Percentiles rank a stretch among this genome's conserved stretches.
These are phyloP conservation scores for Philaethria dido DNA, from an alignment of 2,888 invertebrate species.

Conservation along the genomic window DNA sequence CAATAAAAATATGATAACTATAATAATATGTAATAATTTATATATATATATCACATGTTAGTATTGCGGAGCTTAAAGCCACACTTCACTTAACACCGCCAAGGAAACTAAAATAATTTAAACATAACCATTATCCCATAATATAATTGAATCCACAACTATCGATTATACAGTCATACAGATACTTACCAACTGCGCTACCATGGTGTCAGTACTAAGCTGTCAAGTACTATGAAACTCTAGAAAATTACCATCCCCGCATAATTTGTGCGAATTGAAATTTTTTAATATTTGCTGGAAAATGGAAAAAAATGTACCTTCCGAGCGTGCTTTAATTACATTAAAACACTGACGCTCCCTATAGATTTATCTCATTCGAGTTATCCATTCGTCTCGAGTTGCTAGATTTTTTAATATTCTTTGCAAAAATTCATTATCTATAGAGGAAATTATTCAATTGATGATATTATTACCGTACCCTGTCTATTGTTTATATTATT, in stretches of 20 bases:
- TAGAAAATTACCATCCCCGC: constrained; percentile 2
- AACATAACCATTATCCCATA: no score
- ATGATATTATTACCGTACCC: background rate
- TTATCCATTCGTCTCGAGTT: constrained; percentile 20
- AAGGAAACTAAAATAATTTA: no score
- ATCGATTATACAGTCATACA: no score
- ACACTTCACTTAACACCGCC: no score
- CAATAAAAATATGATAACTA: no score
- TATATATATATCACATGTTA: no score
- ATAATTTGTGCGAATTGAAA: background rate
- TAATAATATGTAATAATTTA: no score
- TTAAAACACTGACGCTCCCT: constrained; percentile 48
- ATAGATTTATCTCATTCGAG: constrained; percentile 20
- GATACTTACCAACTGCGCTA: background rate
- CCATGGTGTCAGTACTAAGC: background rate
- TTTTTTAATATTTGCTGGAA: constrained; percentile 4
- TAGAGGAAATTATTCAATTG: background rate
- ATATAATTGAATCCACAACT: no score
- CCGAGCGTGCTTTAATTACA: constrained; percentile 52
- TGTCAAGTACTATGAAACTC: background rate
- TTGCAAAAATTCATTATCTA: constrained; percentile 5
- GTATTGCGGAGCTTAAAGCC: no score
- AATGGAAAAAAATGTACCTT: constrained; percentile 11
- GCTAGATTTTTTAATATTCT: constrained; percentile 19
- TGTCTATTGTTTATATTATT: no score